Evolutionary conservation across 1,140 invertebrate genomes (phyloP), one percentile per base, ranked within the genome.

Genomic region (Aphaenogaster ashmeadi): DNA sequence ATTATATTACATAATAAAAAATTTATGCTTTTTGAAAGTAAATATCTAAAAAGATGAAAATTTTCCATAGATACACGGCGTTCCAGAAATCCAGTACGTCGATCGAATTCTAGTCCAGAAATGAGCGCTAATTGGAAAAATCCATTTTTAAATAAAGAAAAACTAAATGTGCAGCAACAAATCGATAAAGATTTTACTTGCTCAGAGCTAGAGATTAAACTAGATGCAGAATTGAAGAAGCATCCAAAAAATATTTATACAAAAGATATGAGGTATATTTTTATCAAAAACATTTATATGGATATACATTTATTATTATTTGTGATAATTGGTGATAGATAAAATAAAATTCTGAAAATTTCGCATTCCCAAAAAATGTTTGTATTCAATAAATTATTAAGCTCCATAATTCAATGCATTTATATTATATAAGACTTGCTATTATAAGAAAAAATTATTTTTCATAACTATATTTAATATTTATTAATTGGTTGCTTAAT

Each of bases 51-150:
- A 44, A 15, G 3, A 47, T 58, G 18, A 5, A 74, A 62, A 79
- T 89, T 67, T 56, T 88, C 77, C 38, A 74, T 94, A 96, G 96
- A 96, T 38, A 94, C 94, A 6, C 95, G 94, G 60, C 95, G 96
- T 79, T 97, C 97, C 0, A 96, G 98, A 21, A 98, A 98, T 96
- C 98, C 98, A 15, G 98, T 98, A 62, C 96, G 98, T 3, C 96
- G 98, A 74, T 98, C 98, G 18, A 98, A 98, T 96, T 98, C 98
- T 78, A 98, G 98, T 93, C 98, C 98, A 3, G 98, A 98, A 96
- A 98, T 99, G 98, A 98, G 97, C 88, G 97, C 97, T 6, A 98
- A 97, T 91, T 98, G 97, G 97, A 98, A 98, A 93, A 97, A 97
- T 95, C 96, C 97, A 27, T 97, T 97, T 87, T 90, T 96, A 38